phyloP scores from a whole-genome alignment of 2,888 invertebrate species.

The Callyntrura sp. region DNA sequence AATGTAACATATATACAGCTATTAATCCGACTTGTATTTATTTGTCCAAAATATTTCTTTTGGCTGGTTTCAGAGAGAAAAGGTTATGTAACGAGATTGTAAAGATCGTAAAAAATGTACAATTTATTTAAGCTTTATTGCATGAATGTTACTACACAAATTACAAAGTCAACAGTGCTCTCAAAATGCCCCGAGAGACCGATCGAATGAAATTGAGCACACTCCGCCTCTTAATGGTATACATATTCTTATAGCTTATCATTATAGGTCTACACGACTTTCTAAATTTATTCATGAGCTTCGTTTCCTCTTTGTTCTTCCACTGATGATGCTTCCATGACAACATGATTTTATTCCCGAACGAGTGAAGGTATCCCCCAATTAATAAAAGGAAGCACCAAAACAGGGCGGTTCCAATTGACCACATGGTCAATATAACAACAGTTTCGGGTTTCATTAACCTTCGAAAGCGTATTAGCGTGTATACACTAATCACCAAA shows the following conservation, averaged over 20 bases:
- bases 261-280: slow-evolving; percentile 46
- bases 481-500: background rate
- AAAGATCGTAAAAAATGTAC: no score
- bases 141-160: no score
- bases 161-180: slow-evolving; percentile 11
- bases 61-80: no score
- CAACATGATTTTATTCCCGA: background rate
- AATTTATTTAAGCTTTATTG: no score
- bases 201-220: background rate
- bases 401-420: background rate
- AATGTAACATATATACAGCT: no score
- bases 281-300: slow-evolving; percentile 28
- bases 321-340: slow-evolving; percentile 47
- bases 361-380: background rate
- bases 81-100: no score
- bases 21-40: no score
- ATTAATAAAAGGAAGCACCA: background rate
- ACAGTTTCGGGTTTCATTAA: background rate
- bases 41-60: no score
- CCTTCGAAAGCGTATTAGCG: background rate
- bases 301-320: background rate
- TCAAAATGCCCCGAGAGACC: background rate
- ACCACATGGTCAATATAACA: background rate
- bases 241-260: background rate
- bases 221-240: background rate